Base-by-base conservation (phyloP, 2,113 vertebrate species). In the Sorex fumeus region DNA sequence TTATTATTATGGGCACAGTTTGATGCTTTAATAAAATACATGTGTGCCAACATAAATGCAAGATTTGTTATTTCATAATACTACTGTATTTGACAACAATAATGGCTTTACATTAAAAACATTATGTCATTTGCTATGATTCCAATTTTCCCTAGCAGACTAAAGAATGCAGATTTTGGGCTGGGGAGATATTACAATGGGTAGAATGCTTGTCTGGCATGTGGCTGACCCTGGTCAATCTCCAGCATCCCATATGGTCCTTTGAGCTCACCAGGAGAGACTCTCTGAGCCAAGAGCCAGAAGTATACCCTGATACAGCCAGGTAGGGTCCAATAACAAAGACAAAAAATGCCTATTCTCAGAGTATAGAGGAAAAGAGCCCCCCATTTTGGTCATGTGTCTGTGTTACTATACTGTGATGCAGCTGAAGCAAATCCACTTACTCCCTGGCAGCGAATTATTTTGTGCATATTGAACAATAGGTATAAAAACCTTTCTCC, bases 81-180 rank as follows among this genome's bases (percentile, higher is more conserved):
- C 43, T 77, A 57, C 21, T 1, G 25, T 47, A 19, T 94, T 97
- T 93, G 34, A 28, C 57, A 94, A 81, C 93, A 64, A 89, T 12
- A 8, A 43, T 9, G 95, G 76, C 82, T 93, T 92, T 94, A 57
- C 67, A 45, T 78, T n/a, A 70, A 91, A 89, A 57, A 50, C 10
- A 50, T 50, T 62, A 23, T 64, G 45, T 8, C 23, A 67, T 2
- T 28, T 28, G n/a, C 82, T 79, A 67, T 53, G 67, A 87, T 64
- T 86, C 53, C 34, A 80, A 2, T 23, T 82, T 36, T 94, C 7
- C 8, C 23, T 75, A 66, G 82, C 28, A 84, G 36, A 84, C 43
- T 40, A 40, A 70, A 83, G 57, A 89, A 64, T 8, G 8, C 8
- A 82, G 87, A 40, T 60, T 60, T 23, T 23, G 8, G 57, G 57